Conservation (phyloP, 2,888 invertebrate genomes). For the Saturnia pavonia region DNA sequence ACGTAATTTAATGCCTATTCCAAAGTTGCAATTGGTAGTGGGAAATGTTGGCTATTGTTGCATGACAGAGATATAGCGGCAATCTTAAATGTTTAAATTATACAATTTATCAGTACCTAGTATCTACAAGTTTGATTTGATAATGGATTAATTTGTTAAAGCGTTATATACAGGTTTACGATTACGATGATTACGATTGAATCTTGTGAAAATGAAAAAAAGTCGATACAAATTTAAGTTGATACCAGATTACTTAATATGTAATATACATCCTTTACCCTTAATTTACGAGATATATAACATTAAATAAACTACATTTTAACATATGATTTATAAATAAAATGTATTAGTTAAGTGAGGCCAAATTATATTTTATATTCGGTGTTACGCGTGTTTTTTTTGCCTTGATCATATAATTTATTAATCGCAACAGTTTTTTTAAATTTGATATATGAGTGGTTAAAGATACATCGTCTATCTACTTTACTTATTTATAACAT, state of each 20-base stretch:
- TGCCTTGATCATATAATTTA: not conserved
- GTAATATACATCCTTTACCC: not conserved
- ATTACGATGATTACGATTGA: not conserved
- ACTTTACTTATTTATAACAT: slow-evolving; percentile 21
- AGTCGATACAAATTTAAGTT: not conserved
- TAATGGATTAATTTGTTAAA: slow-evolving; percentile 35
- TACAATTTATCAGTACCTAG: slow-evolving; percentile 65
- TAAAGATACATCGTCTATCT: slow-evolving; percentile 20
- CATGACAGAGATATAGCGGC: slow-evolving; percentile 66
- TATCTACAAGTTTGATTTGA: slow-evolving; percentile 55
- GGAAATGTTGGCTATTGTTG: slow-evolving; percentile 73
- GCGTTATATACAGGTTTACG: not conserved
- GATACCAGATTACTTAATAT: not conserved
- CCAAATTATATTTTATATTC: too few species aligned
- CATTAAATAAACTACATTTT: not conserved
- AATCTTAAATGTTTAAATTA: slow-evolving; percentile 71
- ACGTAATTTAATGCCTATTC: slow-evolving; percentile 75
- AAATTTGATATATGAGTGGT: slow-evolving; percentile 18
- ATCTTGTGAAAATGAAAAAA: not conserved
- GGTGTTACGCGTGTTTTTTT: not conserved
- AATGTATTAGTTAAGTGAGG: not conserved
- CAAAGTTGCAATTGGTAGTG: slow-evolving; percentile 70
- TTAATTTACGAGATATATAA: not conserved
- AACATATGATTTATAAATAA: not conserved
- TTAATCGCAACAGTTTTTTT: slow-evolving; percentile 11